Conservation (phyloP, 2,888 invertebrate genomes). For the Escarpia spicata region DNA sequence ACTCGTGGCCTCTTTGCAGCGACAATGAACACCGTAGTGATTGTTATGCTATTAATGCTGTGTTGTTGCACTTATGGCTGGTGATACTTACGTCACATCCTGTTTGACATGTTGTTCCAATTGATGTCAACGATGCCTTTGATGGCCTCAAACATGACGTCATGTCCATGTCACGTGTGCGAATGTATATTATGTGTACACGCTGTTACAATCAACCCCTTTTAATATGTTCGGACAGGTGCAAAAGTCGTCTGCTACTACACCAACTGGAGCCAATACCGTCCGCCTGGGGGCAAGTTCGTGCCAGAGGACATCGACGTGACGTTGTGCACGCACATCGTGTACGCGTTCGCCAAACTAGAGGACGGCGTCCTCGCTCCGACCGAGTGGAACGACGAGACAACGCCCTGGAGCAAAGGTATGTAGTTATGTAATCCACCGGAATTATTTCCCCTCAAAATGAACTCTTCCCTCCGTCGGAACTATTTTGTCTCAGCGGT, state of each 20-base stretch:
- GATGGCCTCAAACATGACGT: no score
- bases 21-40: background rate
- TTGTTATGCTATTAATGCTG: background rate
- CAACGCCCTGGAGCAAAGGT: constrained; percentile 9
- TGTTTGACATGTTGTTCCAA: no score
- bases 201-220: background rate
- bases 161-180: no score
- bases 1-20: background rate
- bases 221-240: background rate
- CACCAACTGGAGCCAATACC: constrained; percentile 10
- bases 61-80: no score
- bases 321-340: background rate
- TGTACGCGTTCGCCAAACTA: background rate
- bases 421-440: background rate
- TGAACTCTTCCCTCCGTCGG: no score
- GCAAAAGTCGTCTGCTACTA: constrained; percentile 14
- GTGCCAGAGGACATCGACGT: background rate
- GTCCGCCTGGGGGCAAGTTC: background rate
- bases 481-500: no score
- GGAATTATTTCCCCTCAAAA: background rate
- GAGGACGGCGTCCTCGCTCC: constrained; percentile 1
- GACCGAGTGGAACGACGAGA: constrained; percentile 2
- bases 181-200: no score
- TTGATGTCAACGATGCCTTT: no score
- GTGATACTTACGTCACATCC: no score